Evolutionary conservation across 2,113 vertebrate species (phyloP).

Genomic region (Agelaius phoeniceus): DNA sequence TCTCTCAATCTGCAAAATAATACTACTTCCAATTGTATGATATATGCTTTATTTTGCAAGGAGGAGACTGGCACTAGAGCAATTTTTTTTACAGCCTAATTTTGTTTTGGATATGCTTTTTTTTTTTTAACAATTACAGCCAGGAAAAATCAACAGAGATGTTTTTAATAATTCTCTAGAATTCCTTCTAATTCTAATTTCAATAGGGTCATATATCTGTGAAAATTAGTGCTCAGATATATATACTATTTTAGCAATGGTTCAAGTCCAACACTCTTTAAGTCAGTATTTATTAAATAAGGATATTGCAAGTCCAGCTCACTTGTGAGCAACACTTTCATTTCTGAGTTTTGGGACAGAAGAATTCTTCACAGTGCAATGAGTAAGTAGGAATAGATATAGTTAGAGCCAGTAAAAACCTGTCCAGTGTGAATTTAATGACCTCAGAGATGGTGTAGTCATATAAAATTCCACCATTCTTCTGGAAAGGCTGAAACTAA

Average conservation of each 20-base stretch:
- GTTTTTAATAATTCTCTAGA: neutral
- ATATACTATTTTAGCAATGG: neutral
- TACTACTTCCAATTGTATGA: neutral
- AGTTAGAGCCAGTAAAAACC: neutral
- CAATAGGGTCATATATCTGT: neutral
- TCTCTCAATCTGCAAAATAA: neutral
- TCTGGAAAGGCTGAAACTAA: conserved; percentile 18
- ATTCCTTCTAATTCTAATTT: neutral
- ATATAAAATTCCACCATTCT: neutral
- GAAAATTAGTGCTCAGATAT: neutral
- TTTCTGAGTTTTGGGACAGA: neutral
- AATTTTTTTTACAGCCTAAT: neutral
- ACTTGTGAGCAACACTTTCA: neutral
- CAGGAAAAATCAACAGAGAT: neutral
- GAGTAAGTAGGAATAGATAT: neutral
- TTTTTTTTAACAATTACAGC: neutral
- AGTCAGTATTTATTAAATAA: neutral
- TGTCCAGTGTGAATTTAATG: neutral
- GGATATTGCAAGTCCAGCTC: neutral
- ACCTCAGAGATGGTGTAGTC: neutral
- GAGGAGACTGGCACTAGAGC: neutral
- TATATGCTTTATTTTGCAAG: neutral
- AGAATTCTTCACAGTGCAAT: neutral
- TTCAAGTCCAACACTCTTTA: neutral
- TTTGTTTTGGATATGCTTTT: neutral